Conservation (phyloP, 2,888 invertebrate genomes). For the Drosophila pseudotalamancana region DNA sequence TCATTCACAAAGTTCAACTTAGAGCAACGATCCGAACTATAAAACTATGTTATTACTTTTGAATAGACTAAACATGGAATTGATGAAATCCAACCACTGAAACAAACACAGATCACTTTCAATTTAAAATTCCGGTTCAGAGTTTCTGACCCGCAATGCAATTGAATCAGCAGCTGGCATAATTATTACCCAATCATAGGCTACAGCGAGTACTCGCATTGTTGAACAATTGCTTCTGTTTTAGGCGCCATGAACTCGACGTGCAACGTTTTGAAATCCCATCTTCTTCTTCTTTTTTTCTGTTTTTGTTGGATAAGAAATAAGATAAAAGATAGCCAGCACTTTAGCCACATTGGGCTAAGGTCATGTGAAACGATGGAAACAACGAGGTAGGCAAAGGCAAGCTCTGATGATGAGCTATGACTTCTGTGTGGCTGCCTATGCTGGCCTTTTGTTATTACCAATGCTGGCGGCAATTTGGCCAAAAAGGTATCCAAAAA, state of each 20-base stretch:
- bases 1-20: background rate
- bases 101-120: conserved; percentile 14
- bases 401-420: conserved; percentile 68
- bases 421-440: conserved; percentile 58
- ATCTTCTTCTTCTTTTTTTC: background rate
- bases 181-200: conserved; percentile 60
- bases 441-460: conserved; percentile 65
- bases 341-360: conserved; percentile 59
- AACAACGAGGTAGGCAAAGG: conserved; percentile 39
- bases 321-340: conserved; percentile 36
- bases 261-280: conserved; percentile 50
- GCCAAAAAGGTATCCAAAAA: conserved; percentile 48
- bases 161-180: conserved; percentile 49
- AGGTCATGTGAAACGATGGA: conserved; percentile 76
- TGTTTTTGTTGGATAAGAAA: conserved; percentile 18
- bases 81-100: background rate
- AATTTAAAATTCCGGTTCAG: conserved; percentile 22
- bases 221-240: conserved; percentile 64
- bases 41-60: no score
- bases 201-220: conserved; percentile 31
- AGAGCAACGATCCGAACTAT: background rate
- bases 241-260: conserved; percentile 53
- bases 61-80: background rate
- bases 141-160: conserved; percentile 23
- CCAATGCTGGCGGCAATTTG: conserved; percentile 62